These are phyloP conservation scores for Papilio demoleus DNA, from an alignment of 2,888 invertebrate species.

Conservation along the genomic window DNA sequence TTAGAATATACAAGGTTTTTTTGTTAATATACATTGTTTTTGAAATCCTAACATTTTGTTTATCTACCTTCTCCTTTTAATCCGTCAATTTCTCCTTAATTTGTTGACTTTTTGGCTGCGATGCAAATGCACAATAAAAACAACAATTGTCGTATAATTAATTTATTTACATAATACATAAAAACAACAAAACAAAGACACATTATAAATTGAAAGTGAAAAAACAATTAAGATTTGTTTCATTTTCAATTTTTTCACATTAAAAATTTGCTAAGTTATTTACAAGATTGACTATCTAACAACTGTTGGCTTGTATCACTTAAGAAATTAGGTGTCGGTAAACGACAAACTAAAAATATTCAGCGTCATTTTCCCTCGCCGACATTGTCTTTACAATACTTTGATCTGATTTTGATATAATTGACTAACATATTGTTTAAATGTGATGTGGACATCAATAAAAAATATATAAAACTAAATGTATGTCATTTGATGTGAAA, in stretches of 20 bases:
- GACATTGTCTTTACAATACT: neutral
- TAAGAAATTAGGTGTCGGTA: neutral
- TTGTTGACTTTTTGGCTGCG: too few species aligned
- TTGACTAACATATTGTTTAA: neutral
- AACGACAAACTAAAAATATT: neutral
- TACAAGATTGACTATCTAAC: conserved; percentile 14
- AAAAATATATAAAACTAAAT: neutral
- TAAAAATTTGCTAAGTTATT: conserved; percentile 5
- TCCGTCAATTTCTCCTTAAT: neutral
- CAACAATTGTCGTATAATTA: neutral
- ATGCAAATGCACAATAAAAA: neutral
- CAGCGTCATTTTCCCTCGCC: neutral
- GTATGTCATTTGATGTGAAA: neutral
- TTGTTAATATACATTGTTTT: conserved; percentile 31
- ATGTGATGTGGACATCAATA: neutral
- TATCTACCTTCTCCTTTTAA: neutral
- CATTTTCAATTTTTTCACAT: too few species aligned
- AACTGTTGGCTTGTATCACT: neutral
- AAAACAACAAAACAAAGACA: neutral
- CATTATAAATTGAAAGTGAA: too few species aligned
- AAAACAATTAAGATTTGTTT: too few species aligned
- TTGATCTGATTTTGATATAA: neutral
- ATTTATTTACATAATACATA: conserved; percentile 16
- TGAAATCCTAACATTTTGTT: neutral
- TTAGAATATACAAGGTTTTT: conserved; percentile 48